These are phyloP conservation scores for Gallinago nigripennis DNA, from an alignment of 2,797 vertebrate species.

Conservation along the genomic window DNA sequence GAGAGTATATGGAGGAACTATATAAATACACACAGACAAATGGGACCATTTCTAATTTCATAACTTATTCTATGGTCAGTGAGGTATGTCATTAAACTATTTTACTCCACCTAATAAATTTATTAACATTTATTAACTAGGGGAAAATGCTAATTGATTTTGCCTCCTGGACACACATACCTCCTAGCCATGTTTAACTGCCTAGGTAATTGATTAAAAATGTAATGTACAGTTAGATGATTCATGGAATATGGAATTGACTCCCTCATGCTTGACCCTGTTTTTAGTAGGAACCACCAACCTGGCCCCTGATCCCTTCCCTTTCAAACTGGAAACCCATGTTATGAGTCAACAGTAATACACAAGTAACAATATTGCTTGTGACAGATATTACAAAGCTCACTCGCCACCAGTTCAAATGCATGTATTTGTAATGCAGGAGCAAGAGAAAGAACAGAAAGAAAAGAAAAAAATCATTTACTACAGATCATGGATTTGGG, in stretches of 20 bases:
- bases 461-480: not conserved
- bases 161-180: not conserved
- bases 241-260: not conserved
- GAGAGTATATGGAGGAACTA: not conserved
- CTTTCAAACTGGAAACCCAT: not conserved
- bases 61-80: not conserved
- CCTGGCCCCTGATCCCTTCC: not conserved
- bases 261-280: not conserved
- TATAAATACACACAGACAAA: not conserved
- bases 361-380: not conserved
- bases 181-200: slow-evolving; percentile 5
- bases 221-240: not conserved
- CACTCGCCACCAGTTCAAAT: not conserved
- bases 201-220: not conserved
- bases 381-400: not conserved
- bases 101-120: slow-evolving; percentile 29
- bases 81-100: not conserved
- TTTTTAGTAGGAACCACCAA: not conserved
- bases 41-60: not conserved
- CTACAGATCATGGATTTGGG: not conserved
- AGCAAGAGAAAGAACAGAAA: not conserved
- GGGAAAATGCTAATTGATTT: slow-evolving; percentile 15
- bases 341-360: not conserved
- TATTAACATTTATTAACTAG: slow-evolving; percentile 16
- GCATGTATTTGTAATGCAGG: not conserved